phyloP scores from a whole-genome alignment of 2,888 invertebrate genomes.

The Suillia variegata region DNA sequence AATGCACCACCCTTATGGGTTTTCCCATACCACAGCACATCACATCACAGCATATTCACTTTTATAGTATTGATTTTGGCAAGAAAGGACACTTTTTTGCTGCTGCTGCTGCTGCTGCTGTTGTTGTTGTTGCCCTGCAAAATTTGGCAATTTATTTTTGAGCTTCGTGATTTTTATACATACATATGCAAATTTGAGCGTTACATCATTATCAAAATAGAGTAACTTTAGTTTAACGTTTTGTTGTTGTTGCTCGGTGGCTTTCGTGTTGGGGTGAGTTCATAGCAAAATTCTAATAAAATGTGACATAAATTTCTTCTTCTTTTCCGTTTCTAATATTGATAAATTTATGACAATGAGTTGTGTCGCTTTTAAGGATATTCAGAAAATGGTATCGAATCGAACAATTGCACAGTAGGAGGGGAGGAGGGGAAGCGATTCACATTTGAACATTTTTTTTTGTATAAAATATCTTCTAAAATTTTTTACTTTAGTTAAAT shows the following conservation, averaged over 20 bases:
- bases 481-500: too few species aligned
- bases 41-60: too few species aligned
- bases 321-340: not conserved
- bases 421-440: too few species aligned
- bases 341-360: not conserved
- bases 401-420: too few species aligned
- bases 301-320: slow-evolving; percentile 14
- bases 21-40: too few species aligned
- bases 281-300: not conserved
- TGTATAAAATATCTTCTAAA: too few species aligned
- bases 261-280: too few species aligned
- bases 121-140: slow-evolving; percentile 10
- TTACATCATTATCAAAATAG: slow-evolving; percentile 46
- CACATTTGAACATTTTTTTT: too few species aligned
- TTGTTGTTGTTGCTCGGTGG: not conserved
- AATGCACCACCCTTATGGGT: too few species aligned
- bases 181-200: slow-evolving; percentile 53
- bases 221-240: slow-evolving; percentile 34
- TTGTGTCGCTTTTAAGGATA: not conserved
- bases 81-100: slow-evolving; percentile 8
- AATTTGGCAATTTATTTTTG: slow-evolving; percentile 37
- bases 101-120: too few species aligned
- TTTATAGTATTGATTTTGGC: too few species aligned
- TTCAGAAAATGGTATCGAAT: too few species aligned
- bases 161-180: slow-evolving; percentile 4